phyloP scores from a whole-genome alignment of 2,888 invertebrate species.

The Synergus laeviventris region DNA sequence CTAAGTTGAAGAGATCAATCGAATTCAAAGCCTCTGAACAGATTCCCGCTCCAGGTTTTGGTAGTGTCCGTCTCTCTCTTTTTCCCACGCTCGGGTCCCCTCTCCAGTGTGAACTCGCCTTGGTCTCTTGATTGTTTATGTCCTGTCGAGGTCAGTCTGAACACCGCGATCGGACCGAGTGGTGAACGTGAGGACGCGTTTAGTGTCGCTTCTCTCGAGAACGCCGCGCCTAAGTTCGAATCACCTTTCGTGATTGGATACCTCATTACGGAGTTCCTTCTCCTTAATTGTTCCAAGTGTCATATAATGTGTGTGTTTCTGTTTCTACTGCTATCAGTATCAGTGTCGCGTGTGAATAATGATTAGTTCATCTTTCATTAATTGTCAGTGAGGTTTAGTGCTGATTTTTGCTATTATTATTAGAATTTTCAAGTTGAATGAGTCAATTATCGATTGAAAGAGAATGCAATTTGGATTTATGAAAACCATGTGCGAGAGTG shows the following conservation, averaged over 20 bases:
- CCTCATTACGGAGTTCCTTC: neutral
- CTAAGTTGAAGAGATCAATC: too few relatives aligned
- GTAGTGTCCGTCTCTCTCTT: neutral
- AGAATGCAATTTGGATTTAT: constrained; percentile 16
- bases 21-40: neutral
- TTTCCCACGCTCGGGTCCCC: constrained; percentile 15
- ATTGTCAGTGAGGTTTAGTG: neutral
- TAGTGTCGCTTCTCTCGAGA: constrained; percentile 16
- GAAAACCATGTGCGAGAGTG: constrained; percentile 1
- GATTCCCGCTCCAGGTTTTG: neutral
- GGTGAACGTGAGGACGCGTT: constrained; percentile 37
- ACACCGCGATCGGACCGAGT: constrained; percentile 32
- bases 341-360: constrained; percentile 16
- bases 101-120: constrained; percentile 28
- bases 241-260: constrained; percentile 5
- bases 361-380: neutral
- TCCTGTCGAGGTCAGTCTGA: constrained; percentile 23
- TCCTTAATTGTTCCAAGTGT: neutral
- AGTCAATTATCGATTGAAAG: constrained; percentile 15
- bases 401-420: neutral
- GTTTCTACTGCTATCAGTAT: neutral
- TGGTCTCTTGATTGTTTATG: constrained; percentile 38
- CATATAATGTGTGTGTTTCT: neutral
- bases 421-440: neutral
- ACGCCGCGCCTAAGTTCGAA: constrained; percentile 12